phyloP scores from a whole-genome alignment of 2,113 vertebrate genomes.

The Bagarius yarrelli region DNA sequence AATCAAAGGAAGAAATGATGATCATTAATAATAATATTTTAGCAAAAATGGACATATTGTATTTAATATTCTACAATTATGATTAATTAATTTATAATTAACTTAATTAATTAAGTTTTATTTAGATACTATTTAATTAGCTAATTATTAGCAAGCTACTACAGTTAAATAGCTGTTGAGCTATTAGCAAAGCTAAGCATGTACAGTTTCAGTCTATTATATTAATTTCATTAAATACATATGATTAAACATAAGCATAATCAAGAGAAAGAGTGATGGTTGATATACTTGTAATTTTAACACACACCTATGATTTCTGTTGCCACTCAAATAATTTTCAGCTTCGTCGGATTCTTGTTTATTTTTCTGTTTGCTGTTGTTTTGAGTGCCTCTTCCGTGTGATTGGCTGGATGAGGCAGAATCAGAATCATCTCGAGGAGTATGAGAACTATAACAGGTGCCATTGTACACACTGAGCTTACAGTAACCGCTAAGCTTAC shows the following conservation, averaged over 20 bases:
- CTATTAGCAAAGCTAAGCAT: too few relatives aligned
- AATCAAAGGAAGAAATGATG: not conserved
- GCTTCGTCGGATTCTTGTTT: not conserved
- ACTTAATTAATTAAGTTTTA: too few relatives aligned
- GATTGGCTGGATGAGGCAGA: not conserved
- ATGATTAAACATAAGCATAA: not conserved
- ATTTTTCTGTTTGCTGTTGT: not conserved
- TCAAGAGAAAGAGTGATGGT: not conserved
- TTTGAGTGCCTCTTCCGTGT: not conserved
- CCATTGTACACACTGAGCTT: slow-evolving; percentile 26
- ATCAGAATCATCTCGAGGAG: not conserved
- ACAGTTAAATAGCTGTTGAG: too few relatives aligned
- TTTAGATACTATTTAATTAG: too few relatives aligned
- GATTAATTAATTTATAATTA: not conserved
- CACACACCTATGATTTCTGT: slow-evolving; percentile 3
- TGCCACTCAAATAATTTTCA: slow-evolving; percentile 4
- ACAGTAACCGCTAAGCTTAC: slow-evolving; percentile 15
- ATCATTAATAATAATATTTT: not conserved
- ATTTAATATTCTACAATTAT: not conserved
- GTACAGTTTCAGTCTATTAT: too few relatives aligned
- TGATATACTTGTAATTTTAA: not conserved
- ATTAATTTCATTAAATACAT: too few relatives aligned
- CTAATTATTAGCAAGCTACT: too few relatives aligned
- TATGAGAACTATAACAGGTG: not conserved
- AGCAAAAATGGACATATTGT: not conserved